Evolutionary conservation across 2,113 vertebrate genomes (phyloP), one percentile per base, ranked within the genome.

Genomic region (Rhadina sibilatrix): DNA sequence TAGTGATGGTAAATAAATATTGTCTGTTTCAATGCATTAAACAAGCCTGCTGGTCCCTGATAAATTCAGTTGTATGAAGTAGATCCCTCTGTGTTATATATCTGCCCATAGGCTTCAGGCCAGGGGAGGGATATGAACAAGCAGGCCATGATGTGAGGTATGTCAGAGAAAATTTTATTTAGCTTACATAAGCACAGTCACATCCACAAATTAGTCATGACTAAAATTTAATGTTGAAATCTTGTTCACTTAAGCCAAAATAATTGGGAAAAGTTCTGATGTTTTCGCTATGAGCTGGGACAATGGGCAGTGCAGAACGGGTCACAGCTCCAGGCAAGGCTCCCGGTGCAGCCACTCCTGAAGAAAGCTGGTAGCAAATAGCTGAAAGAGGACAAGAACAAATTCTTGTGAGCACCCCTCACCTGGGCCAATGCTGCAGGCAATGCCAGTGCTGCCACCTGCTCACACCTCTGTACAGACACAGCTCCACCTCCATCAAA

Each of bases 381-480:
- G 27, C 19, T 81, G 64, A 40, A 91, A 54, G 37, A 77, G 15
- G 31, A 46, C 19, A 78, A 75, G 20, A 25, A n/a, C 31, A 31
- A 61, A 10, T 61, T 31, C 15, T n/a, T n/a, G n/a, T n/a, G n/a
- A n/a, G n/a, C 9, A 90, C 21, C 5, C 4, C 6, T 80, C 1
- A 0, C 9, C 28, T 52, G 18, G 11, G 25, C 42, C 38, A 44
- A 0, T 72, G 49, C 30, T 77, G 10, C 37, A 50, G 35, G 24
- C 21, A 40, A 5, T 13, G 27, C 38, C 33, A 25, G 22, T 14
- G 15, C 9, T 14, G 3, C 17, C 1, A 2, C 9, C 22, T 27
- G 8, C 31, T 56, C 15, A 0, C 2, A 0, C 28, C 24, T 35
- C 50, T 0, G 0, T 4, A 1, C 31, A 1, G 4, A 11, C 37